A percentile compares a stretch with the other conserved stretches of the same genome.
phyloP scores from a whole-genome alignment of 2,797 vertebrate species.

The Sebastes diaconus region DNA sequence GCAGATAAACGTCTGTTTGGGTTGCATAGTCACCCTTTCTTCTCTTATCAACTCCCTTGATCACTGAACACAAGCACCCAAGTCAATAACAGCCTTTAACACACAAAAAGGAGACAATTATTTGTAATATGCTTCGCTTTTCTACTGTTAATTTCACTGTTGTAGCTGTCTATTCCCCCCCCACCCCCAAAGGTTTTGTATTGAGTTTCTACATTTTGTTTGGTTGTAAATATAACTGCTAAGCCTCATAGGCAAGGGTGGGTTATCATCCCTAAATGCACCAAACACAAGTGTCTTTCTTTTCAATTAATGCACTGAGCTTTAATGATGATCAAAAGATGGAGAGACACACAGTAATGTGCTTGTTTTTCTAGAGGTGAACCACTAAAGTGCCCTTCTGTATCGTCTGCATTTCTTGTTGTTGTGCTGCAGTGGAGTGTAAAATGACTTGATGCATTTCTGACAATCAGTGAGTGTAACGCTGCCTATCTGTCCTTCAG shows the following conservation, averaged over 20 bases:
- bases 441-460: conserved; percentile 12
- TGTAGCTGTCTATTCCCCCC: not conserved
- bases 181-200: conserved; percentile 5
- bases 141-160: conserved; percentile 35
- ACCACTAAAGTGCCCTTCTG: conserved; percentile 23
- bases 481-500: conserved; percentile 27
- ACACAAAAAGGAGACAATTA: conserved; percentile 47
- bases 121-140: conserved; percentile 62
- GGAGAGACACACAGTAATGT: not conserved
- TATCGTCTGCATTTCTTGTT: conserved; percentile 30
- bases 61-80: conserved; percentile 53
- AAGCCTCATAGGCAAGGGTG: conserved; percentile 11
- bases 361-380: not conserved
- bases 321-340: not conserved
- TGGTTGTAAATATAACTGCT: conserved; percentile 35
- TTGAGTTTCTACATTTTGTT: conserved; percentile 33
- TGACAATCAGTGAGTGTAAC: conserved; percentile 31
- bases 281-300: conserved; percentile 46
- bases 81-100: conserved; percentile 43
- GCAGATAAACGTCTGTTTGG: not conserved
- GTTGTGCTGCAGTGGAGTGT: conserved; percentile 23
- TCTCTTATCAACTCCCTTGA: conserved; percentile 42
- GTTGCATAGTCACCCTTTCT: conserved; percentile 15
- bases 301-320: conserved; percentile 74
- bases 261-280: conserved; percentile 4